Evolutionary conservation across 2,113 vertebrate genomes (phyloP), one percentile per base, ranked within the genome.

Genomic region (Willisornis vidua): DNA sequence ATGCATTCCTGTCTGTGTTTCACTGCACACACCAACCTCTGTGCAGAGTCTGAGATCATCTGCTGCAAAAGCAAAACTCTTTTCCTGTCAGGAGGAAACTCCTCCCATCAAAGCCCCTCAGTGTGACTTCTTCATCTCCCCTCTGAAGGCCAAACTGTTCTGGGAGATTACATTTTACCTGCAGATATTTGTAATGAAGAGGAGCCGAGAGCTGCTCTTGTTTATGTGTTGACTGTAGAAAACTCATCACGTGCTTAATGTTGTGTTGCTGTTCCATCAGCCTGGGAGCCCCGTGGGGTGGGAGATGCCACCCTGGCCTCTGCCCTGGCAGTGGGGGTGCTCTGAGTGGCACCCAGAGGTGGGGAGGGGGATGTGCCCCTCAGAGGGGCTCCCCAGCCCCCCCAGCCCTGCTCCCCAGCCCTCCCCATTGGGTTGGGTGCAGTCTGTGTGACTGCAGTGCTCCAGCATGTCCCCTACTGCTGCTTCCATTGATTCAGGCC

Each of bases 1-100:
- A 14, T 1, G 2, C 5, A 9, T 29, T 24, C 19, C 37, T 39
- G 26, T 26, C 31, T 29, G 6, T 0, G 5, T 82, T 46, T 6
- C 0, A 1, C 33, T 18, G 67, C 79, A 31, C 7, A 0, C 3
- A 5, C 25, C 68, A 33, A 6, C 13, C 54, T 19, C 19, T 8
- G 28, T 2, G 1, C 2, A 28, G 31, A 19, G 48, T 0, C 58
- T 18, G 63, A 24, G 28, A 16, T 24, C 48, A 19, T 41, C 45
- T 23, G 3, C 71, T 59, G 57, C n/a, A 2, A 22, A 58, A 55
- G 6, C 2, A 4, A 67, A 63, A 4, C 52, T 23, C 17, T 25
- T 28, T 65, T 13, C 31, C 23, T 13, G 41, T 41, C 62, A 51
- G 72, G 46, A 39, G 15, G 68, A 29, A 70, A 4, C 41, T 3